Evolutionary conservation across 2,113 vertebrate species (phyloP).

Genomic region (Rhegmatorhina hoffmannsi): DNA sequence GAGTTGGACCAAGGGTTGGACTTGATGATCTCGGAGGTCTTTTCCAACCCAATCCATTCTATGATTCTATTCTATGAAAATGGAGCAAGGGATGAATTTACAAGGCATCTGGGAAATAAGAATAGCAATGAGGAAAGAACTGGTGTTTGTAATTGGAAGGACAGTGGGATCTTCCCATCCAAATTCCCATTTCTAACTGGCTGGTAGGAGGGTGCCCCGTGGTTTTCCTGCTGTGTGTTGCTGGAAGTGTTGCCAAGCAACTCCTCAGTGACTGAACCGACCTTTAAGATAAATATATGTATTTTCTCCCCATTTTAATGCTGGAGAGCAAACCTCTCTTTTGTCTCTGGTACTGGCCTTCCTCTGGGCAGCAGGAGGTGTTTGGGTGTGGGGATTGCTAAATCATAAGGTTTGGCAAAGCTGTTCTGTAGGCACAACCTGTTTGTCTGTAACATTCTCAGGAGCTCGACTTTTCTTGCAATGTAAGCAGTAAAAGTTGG

Average conservation of each 20-base stretch:
- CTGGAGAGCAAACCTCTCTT: slow-evolving; percentile 40
- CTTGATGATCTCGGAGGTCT: too few species aligned
- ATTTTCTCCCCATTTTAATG: slow-evolving; percentile 50
- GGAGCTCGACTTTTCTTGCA: background rate
- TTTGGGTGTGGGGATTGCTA: background rate
- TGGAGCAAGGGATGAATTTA: background rate
- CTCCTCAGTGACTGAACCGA: slow-evolving; percentile 52
- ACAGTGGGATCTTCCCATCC: slow-evolving; percentile 32
- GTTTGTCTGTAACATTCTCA: background rate
- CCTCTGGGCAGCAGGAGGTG: background rate
- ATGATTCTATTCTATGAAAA: background rate
- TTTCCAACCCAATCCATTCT: too few species aligned
- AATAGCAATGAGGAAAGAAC: background rate
- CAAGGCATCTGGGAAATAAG: background rate
- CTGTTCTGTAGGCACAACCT: background rate
- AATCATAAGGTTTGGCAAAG: slow-evolving; percentile 8
- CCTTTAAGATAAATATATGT: slow-evolving; percentile 71
- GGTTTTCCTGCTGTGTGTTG: slow-evolving; percentile 55
- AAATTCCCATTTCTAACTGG: slow-evolving; percentile 69
- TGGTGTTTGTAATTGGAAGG: slow-evolving; percentile 29
- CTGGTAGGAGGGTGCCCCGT: slow-evolving; percentile 43
- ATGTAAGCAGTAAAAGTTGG: background rate
- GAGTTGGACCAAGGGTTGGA: too few species aligned
- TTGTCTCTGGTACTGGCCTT: background rate
- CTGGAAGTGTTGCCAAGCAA: slow-evolving; percentile 72